phyloP scores from a whole-genome alignment of 1,140 invertebrate genomes.

The Reticulitermes speratus region DNA sequence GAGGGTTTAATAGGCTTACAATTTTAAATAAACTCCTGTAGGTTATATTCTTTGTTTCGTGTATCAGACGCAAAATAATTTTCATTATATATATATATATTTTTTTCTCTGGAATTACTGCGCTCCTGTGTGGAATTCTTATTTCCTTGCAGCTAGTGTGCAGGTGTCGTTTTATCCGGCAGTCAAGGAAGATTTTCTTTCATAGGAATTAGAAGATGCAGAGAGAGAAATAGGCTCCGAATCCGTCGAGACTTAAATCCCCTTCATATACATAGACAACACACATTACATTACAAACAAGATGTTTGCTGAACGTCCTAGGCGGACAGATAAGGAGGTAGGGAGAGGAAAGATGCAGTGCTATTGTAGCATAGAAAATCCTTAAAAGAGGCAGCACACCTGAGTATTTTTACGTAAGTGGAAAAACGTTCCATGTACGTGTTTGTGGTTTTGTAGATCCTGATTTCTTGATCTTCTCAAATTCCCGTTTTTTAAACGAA shows the following conservation, averaged over 20 bases:
- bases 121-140: too few species aligned
- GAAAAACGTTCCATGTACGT: background rate
- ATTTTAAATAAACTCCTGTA: too few species aligned
- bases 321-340: slow-evolving; percentile 13
- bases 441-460: background rate
- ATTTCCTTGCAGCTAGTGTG: background rate
- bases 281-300: background rate
- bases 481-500: too few species aligned
- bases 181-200: background rate
- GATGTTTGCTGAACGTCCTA: background rate
- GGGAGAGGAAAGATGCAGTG: background rate
- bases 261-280: slow-evolving; percentile 10
- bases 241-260: slow-evolving; percentile 14
- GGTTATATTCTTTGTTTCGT: background rate
- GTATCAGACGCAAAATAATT: background rate
- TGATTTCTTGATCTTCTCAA: too few species aligned
- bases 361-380: background rate
- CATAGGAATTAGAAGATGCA: background rate
- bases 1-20: too few species aligned
- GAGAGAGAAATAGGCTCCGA: background rate
- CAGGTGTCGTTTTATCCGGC: background rate
- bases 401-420: background rate
- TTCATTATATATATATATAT: background rate
- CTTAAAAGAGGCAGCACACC: background rate
- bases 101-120: background rate